Percentiles rank a stretch among this genome's conserved stretches.
Evolutionary conservation across 2,888 invertebrate genomes (phyloP).

Genomic region (Drosophila mimetica): DNA sequence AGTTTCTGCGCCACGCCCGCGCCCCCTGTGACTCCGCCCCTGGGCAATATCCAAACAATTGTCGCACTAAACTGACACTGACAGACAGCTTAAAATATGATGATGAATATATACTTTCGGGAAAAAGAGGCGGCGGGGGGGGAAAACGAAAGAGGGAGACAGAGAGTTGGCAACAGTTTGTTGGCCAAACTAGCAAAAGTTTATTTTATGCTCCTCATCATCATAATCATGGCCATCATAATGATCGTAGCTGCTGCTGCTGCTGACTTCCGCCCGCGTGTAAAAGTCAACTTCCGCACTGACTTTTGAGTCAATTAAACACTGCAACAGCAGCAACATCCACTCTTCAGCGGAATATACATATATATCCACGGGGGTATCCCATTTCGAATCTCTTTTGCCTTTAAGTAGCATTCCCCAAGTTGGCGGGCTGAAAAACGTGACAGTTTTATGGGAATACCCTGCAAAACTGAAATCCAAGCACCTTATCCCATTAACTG

Average conservation of each 20-base stretch:
- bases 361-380: not conserved
- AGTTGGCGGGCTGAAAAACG: conserved; percentile 22
- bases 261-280: conserved; percentile 60
- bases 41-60: conserved; percentile 59
- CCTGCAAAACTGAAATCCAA: conserved; percentile 6
- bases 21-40: no score
- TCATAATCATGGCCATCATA: conserved; percentile 18
- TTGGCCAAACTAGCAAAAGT: conserved; percentile 58
- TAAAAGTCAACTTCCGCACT: conserved; percentile 62
- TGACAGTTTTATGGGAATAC: conserved; percentile 38
- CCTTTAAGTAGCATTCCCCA: conserved; percentile 34
- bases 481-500: not conserved
- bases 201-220: conserved; percentile 46
- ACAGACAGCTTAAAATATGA: conserved; percentile 56
- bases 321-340: conserved; percentile 37
- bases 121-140: no score
- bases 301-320: conserved; percentile 72
- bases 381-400: conserved; percentile 14
- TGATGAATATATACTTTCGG: conserved; percentile 34
- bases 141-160: not conserved
- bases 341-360: conserved; percentile 8
- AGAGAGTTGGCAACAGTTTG: conserved; percentile 49
- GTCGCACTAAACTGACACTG: conserved; percentile 59
- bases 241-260: conserved; percentile 8
- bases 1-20: no score